Base-by-base conservation (phyloP, 2,113 vertebrate genomes). In the Actenoides hombroni region DNA sequence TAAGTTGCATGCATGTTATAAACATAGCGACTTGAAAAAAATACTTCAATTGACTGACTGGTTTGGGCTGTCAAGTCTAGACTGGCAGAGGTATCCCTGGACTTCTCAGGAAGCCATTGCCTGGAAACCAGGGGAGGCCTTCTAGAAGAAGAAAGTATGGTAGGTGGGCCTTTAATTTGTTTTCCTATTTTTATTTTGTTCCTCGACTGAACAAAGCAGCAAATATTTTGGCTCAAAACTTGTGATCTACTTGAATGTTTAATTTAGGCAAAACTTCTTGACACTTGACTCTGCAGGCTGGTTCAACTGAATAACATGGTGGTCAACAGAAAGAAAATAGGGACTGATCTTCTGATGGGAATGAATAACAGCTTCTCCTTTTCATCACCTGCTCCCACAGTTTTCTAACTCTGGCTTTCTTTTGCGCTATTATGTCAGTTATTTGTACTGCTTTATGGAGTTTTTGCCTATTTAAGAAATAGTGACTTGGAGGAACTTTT, bases 371-470 rank as follows among this genome's bases (percentile, higher is more conserved):
- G 77, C 63, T 74, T 37, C 21, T 75, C 40, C 57, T 73, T 94
- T 86, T 78, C 70, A 83, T 86, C 88, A 88, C 85, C 84, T 86
- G 57, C 76, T 70, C 81, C 81, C 77, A 77, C 53, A 67, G 49
- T 91, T 79, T 85, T 93, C 90, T 70, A 79, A 56, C 85, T 86
- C 56, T 69, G 69, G 71, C 80, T 89, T 86, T 26, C 40, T 86
- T 83, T 51, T 89, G 77, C 4, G 1, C 71, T 75, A 2, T 89
- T 82, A 48, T 73, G 82, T 71, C 63, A 92, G 57, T 65, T 79
- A 60, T 60, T 70, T 51, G 68, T 71, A 75, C 33, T 0, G 2
- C 51, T 86, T n/a, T 37, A n/a, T 46, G 46, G 29, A 67, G 29
- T 20, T 83, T 86, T 57, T 92, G 48, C 48, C 42, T 73, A 15